Conservation (phyloP, 2,888 invertebrate species). For the Ashinkailepas kermadecensis region DNA sequence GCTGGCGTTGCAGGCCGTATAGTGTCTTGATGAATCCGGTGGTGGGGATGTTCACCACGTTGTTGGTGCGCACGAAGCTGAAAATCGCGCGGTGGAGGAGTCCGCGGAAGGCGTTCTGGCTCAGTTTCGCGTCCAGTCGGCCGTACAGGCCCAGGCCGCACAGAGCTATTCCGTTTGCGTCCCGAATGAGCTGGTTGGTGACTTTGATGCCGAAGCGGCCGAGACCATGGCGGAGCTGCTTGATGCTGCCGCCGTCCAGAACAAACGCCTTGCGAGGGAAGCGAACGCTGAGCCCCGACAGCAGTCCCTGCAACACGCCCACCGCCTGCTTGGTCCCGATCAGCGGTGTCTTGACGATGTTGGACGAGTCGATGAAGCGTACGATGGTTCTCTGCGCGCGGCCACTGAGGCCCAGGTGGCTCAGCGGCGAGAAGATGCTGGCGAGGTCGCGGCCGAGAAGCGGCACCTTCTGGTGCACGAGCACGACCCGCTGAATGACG, state of each 20-base stretch:
- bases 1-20: neutral
- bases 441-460: neutral
- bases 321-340: neutral
- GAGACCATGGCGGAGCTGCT: neutral
- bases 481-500: neutral
- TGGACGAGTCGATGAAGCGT: neutral
- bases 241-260: neutral
- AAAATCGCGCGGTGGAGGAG: neutral
- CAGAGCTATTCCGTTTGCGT: neutral
- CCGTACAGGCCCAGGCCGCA: neutral
- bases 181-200: neutral
- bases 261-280: neutral
- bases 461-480: neutral
- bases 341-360: neutral
- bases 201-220: neutral
- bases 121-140: neutral
- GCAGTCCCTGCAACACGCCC: neutral
- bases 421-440: neutral
- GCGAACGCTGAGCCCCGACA: neutral
- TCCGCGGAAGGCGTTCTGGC: neutral
- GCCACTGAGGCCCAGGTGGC: neutral
- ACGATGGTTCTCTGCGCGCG: neutral
- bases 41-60: neutral
- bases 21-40: neutral
- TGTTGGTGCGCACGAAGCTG: neutral